Conservation (phyloP, 2,888 invertebrate genomes). For the Baronia brevicornis region DNA sequence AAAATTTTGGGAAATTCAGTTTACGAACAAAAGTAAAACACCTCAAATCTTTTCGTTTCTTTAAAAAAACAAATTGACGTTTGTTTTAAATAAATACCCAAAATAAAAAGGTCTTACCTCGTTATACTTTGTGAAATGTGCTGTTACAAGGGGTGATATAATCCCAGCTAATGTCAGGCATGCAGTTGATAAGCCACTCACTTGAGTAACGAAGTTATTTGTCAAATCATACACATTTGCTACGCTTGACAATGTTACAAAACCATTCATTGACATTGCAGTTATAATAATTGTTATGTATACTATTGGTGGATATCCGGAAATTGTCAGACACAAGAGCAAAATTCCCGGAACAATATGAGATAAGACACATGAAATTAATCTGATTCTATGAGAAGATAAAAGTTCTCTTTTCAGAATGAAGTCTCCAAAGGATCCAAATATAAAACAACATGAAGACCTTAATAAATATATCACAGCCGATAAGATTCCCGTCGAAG, state of each 20-base stretch:
- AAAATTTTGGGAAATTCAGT: no score
- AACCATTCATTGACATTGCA: slow-evolving; percentile 70
- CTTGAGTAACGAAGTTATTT: slow-evolving; percentile 78
- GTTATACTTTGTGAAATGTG: slow-evolving; percentile 55
- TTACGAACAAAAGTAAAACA: no score
- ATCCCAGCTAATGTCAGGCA: slow-evolving; percentile 77
- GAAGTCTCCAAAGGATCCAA: slow-evolving; percentile 22
- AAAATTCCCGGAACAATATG: slow-evolving; percentile 38
- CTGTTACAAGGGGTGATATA: slow-evolving; percentile 77
- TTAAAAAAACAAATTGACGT: no score
- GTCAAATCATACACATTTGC: slow-evolving; percentile 77
- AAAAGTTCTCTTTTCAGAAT: slow-evolving; percentile 29
- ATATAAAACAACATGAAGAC: slow-evolving; percentile 17
- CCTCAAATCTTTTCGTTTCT: no score
- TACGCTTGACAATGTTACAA: slow-evolving; percentile 57
- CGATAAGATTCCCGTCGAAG: slow-evolving; percentile 24
- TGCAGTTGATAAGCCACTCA: slow-evolving; percentile 78
- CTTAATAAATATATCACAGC: slow-evolving; percentile 22
- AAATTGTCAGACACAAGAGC: slow-evolving; percentile 49
- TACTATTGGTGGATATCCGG: slow-evolving; percentile 56
- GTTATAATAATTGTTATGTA: slow-evolving; percentile 69
- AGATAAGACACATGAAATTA: slow-evolving; percentile 66
- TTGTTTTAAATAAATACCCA: slow-evolving; percentile 1
- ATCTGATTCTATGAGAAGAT: slow-evolving; percentile 48
- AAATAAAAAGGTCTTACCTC: slow-evolving; percentile 35